These are phyloP conservation scores for Polyodon spathula DNA, from an alignment of 2,113 vertebrate genomes.

Conservation along the genomic window DNA sequence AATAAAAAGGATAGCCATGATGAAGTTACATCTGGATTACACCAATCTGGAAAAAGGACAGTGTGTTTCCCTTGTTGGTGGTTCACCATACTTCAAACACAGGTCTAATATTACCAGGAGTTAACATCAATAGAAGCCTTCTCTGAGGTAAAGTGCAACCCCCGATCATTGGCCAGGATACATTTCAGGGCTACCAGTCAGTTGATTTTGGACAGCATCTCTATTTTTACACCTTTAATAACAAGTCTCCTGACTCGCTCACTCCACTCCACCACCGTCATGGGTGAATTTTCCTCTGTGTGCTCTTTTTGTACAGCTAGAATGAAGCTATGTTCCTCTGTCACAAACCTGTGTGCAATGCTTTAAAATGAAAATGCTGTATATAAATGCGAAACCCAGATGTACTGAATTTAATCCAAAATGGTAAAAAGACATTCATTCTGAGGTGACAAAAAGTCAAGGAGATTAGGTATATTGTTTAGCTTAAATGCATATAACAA, in stretches of 20 bases:
- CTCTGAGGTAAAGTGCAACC: constrained; percentile 48
- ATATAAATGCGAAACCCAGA: no score
- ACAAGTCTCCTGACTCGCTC: constrained; percentile 13
- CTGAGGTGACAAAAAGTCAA: no score
- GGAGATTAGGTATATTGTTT: no score
- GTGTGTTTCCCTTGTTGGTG: constrained; percentile 44
- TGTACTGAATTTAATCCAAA: no score
- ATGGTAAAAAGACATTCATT: no score
- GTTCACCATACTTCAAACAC: constrained; percentile 33
- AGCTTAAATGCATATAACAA: no score
- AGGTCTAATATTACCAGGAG: constrained; percentile 35
- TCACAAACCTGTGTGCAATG: no score
- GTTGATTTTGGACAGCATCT: constrained; percentile 53
- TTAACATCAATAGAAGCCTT: constrained; percentile 57
- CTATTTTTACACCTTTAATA: constrained; percentile 59
- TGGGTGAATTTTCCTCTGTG: not conserved
- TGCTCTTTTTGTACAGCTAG: no score
- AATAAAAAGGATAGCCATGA: constrained; percentile 22
- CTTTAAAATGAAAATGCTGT: no score
- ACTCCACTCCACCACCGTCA: not conserved
- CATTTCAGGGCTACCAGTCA: constrained; percentile 49
- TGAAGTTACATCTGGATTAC: constrained; percentile 16
- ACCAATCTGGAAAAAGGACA: constrained; percentile 41
- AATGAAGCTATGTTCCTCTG: no score
- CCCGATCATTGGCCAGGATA: constrained; percentile 46